Evolutionary conservation across 2,113 vertebrate species (phyloP).

Genomic region (Sapayoa aenigma): DNA sequence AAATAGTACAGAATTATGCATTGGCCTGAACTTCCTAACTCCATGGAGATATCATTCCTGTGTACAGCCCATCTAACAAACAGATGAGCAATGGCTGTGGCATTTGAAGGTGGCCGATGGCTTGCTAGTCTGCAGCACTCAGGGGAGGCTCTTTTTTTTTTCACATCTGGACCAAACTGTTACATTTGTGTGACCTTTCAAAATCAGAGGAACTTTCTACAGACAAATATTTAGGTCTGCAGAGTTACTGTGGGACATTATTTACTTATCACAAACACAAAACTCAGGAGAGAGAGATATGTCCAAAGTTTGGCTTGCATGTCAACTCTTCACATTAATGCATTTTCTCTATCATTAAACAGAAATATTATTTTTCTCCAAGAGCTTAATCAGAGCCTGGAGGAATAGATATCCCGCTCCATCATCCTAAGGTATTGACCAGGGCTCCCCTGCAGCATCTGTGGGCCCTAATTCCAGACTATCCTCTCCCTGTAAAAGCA

Average conservation of each 20-base stretch:
- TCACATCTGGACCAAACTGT: slow-evolving; percentile 23
- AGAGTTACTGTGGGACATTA: background rate
- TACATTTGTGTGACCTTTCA: slow-evolving; percentile 8
- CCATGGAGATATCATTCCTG: background rate
- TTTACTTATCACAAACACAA: slow-evolving; percentile 15
- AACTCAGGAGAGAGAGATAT: background rate
- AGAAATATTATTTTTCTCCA: background rate
- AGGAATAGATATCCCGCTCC: background rate
- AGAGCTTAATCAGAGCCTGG: background rate
- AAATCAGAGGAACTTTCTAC: slow-evolving; percentile 1
- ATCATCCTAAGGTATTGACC: background rate
- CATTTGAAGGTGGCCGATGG: background rate
- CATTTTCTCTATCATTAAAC: background rate
- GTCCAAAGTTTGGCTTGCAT: background rate
- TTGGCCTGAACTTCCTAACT: background rate
- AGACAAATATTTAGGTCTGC: slow-evolving; percentile 27
- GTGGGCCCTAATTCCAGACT: background rate
- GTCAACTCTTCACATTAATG: background rate
- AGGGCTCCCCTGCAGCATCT: background rate
- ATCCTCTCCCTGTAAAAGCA: background rate
- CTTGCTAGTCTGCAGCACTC: background rate
- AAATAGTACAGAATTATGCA: background rate
- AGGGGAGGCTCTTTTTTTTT: background rate
- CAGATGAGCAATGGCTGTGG: background rate
- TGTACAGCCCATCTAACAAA: background rate